phyloP scores from a whole-genome alignment of 2,888 invertebrate genomes.

The Encarsia formosa region DNA sequence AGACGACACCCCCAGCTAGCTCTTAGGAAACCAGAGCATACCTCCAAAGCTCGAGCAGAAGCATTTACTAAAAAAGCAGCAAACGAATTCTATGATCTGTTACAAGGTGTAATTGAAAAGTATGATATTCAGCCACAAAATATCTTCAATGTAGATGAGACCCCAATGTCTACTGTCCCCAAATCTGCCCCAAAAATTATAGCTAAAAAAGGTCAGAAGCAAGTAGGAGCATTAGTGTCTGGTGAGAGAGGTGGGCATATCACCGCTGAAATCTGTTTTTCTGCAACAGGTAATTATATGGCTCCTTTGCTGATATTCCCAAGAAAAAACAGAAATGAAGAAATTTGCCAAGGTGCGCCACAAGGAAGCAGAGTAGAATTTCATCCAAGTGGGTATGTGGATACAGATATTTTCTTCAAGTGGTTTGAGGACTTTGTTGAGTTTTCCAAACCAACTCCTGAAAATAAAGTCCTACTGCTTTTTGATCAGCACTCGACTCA shows the following conservation, averaged over 20 bases:
- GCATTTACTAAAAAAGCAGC: neutral
- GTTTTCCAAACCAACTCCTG: neutral
- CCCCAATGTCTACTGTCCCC: neutral
- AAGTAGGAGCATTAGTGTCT: neutral
- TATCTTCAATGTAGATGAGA: neutral
- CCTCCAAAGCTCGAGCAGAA: neutral
- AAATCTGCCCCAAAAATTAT: neutral
- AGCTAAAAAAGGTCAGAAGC: neutral
- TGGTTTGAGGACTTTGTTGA: neutral
- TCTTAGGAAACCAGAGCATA: neutral
- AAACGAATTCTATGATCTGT: neutral
- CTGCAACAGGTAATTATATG: neutral
- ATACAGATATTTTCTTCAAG: neutral
- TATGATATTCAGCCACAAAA: neutral
- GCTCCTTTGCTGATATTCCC: neutral
- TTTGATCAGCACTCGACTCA: neutral
- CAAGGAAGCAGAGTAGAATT: neutral
- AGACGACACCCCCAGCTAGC: neutral
- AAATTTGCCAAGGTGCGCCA: neutral
- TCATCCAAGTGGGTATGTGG: neutral
- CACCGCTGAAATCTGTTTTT: neutral
- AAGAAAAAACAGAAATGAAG: neutral
- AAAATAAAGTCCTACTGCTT: neutral
- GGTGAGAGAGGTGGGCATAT: neutral
- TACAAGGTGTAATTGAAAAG: neutral